phyloP scores from a whole-genome alignment of 1,140 invertebrate genomes.

The Apis mellifera region DNA sequence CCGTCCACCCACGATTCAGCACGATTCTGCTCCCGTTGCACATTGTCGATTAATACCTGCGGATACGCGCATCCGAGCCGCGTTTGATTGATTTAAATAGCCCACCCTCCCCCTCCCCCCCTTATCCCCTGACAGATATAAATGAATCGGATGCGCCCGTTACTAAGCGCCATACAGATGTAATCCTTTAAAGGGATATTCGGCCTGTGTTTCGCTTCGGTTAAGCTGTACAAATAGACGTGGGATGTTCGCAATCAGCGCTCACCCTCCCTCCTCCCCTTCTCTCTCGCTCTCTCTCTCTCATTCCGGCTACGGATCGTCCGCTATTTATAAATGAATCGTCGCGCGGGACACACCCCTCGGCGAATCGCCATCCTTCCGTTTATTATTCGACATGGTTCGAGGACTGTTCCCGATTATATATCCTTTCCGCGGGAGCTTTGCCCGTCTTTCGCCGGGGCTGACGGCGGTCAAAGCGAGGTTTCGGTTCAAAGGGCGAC shows the following conservation, averaged over 20 bases:
- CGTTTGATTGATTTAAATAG: conserved; percentile 79
- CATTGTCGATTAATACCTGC: conserved; percentile 72
- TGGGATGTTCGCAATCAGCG: conserved; percentile 77
- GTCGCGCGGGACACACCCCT: conserved; percentile 63
- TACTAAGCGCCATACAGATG: conserved; percentile 69
- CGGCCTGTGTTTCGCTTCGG: conserved; percentile 75
- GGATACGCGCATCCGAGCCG: conserved; percentile 62
- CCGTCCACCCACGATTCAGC: background rate
- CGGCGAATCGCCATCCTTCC: conserved; percentile 63
- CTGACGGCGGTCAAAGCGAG: background rate
- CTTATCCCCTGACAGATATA: conserved; percentile 77
- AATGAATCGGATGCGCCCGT: conserved; percentile 76
- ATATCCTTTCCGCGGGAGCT: conserved; percentile 1
- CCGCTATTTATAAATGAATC: conserved; percentile 73
- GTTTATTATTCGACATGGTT: conserved; percentile 60
- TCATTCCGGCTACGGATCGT: conserved; percentile 18
- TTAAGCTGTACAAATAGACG: conserved; percentile 80
- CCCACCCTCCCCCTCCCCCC: conserved; percentile 39
- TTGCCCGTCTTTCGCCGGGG: background rate
- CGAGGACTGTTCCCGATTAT: conserved; percentile 44
- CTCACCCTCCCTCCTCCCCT: conserved; percentile 32
- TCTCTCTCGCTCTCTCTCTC: too few relatives aligned
- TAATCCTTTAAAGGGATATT: conserved; percentile 80
- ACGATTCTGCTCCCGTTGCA: conserved; percentile 42
- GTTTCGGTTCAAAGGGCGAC: background rate